phyloP scores from a whole-genome alignment of 2,888 invertebrate species.

The Rhabditoides inermis region DNA sequence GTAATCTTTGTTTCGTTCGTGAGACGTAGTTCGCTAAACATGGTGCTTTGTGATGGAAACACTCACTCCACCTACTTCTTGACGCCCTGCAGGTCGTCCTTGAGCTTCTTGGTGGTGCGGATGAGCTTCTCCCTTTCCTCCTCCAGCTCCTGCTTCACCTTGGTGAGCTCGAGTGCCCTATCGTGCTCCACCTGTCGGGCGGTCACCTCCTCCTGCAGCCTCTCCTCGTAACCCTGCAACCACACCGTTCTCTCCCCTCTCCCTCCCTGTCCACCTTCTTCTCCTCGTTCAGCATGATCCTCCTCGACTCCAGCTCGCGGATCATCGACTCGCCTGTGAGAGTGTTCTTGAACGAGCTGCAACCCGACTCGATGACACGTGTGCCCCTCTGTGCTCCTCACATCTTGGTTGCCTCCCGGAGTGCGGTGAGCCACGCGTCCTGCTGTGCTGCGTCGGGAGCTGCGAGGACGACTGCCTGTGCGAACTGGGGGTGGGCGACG shows the following conservation, averaged over 20 bases:
- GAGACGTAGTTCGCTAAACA: conserved; percentile 54
- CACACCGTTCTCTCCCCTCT: conserved; percentile 15
- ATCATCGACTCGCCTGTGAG: conserved; percentile 39
- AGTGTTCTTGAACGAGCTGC: conserved; percentile 43
- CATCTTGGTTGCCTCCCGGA: conserved; percentile 43
- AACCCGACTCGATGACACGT: no score
- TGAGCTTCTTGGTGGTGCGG: conserved; percentile 53
- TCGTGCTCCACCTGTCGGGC: conserved; percentile 35
- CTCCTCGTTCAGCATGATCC: conserved; percentile 35
- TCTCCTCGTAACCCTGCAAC: conserved; percentile 32
- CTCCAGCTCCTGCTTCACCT: conserved; percentile 54
- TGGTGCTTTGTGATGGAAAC: not conserved
- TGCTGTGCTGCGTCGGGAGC: conserved; percentile 33
- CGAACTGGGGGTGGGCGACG: conserved; percentile 42
- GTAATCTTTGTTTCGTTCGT: conserved; percentile 53
- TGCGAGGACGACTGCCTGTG: conserved; percentile 36
- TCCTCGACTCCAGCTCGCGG: conserved; percentile 28
- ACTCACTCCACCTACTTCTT: conserved; percentile 24
- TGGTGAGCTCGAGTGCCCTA: conserved; percentile 50
- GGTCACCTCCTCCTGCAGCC: conserved; percentile 31
- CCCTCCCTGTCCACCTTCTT: no score
- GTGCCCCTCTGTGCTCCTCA: conserved; percentile 7
- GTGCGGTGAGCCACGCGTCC: conserved; percentile 36
- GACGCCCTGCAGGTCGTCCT: conserved; percentile 52
- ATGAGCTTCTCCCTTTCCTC: conserved; percentile 55